Evolutionary conservation across 2,888 invertebrate species (phyloP).

Genomic region (Tuberolachnus salignus): DNA sequence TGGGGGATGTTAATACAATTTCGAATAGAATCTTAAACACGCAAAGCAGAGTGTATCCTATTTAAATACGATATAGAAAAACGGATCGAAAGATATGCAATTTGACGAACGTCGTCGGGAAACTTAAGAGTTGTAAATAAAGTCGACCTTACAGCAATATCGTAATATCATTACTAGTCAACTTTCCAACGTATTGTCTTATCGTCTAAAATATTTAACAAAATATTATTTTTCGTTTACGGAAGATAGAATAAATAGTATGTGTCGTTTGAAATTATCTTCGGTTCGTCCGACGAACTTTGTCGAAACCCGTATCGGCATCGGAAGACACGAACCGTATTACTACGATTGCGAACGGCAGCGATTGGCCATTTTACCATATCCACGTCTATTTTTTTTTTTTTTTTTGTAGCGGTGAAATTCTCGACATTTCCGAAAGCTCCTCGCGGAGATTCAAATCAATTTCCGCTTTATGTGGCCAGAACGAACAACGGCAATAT

Average conservation of each 20-base stretch:
- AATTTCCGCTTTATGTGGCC: background rate
- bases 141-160: background rate
- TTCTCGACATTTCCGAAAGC: background rate
- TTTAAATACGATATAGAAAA: background rate
- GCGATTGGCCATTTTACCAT: too few species aligned
- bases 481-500: too few species aligned
- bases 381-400: too few species aligned
- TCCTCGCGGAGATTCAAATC: too few species aligned
- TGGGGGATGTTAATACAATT: slow-evolving; percentile 17
- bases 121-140: slow-evolving; percentile 1
- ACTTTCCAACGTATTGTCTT: too few species aligned
- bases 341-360: background rate
- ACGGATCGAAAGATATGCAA: background rate
- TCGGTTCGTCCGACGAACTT: background rate
- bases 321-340: background rate
- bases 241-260: background rate
- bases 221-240: too few species aligned
- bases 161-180: background rate
- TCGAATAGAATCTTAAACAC: slow-evolving; percentile 10
- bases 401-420: too few species aligned
- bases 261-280: background rate
- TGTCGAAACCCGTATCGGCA: too few species aligned
- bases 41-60: background rate
- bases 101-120: background rate
- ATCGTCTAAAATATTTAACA: too few species aligned